Base-by-base conservation (phyloP, 2,888 invertebrate genomes). In the Oegoconia quadripuncta region DNA sequence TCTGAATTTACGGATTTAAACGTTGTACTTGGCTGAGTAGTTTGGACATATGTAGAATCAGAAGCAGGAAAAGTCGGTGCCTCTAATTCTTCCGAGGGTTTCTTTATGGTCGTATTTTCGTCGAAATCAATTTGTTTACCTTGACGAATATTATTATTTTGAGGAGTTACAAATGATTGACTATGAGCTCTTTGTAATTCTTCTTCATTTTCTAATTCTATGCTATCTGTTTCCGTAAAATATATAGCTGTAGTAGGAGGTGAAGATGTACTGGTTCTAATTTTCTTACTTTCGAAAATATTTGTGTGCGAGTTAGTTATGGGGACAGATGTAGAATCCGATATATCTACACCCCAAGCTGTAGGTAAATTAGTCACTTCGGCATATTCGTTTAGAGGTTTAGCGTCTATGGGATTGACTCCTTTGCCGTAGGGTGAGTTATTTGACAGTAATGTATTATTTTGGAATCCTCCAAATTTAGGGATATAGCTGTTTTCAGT, bases 141-240 rank as follows among this genome's bases (percentile, higher is more conserved):
- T 54, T 83, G 69, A 44, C 86, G 66, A 14, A 81, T 44, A 42
- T 74, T 84, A 40, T 77, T 83, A 39, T 89, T 89, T 52, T 89
- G 88, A 18, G 90, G 89, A 1, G 90, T 87, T 14, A 92, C 79
- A 52, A 93, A 92, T 0, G 92, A 92, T 59, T 93, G 92, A 29
- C 91, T 92, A 48, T 93, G 92, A 15, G 92, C 91, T 44, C 91
- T 88, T 73, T 92, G 91, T 26, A 93, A 67, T 63, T 91, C 89
- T 59, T 92, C 92, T 27, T 89, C 89, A 45, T 91, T 90, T 32
- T 90, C 90, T 33, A 80, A 53, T 52, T 86, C 86, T 13, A 74
- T 59, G 41, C 76, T 84, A 33, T 83, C 83, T 1, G 74, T 64
- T 72, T 89, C 60, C 52, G 88, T 59, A 54, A 77, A 64, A 70